A percentile compares a stretch with the other conserved stretches of the same genome.
Conservation (phyloP, 1,140 invertebrate species). For the Hermatobates lingyangjiaoensis region DNA sequence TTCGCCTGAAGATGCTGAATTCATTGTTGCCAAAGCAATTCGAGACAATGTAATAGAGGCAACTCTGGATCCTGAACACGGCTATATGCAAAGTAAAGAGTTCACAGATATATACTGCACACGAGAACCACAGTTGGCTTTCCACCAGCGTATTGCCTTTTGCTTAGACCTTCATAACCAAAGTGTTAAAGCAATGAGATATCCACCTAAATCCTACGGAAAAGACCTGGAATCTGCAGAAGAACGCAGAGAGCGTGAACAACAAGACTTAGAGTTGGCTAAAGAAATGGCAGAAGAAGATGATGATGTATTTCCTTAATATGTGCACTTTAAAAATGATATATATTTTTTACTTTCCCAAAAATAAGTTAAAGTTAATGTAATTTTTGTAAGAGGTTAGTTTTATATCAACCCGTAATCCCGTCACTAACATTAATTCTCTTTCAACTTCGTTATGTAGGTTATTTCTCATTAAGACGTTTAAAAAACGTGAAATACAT, state of each 20-base stretch:
- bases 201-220: constrained; percentile 96
- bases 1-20: constrained; percentile 93
- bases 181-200: constrained; percentile 95
- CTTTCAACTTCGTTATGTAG: no score
- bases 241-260: constrained; percentile 84
- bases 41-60: constrained; percentile 97
- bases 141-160: constrained; percentile 94
- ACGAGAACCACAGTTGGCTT: constrained; percentile 85
- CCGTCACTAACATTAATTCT: no score
- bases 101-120: constrained; percentile 95
- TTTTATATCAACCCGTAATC: no score
- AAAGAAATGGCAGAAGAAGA: constrained; percentile 99
- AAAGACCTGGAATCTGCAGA: constrained; percentile 96
- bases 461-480: no score
- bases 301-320: constrained; percentile 69
- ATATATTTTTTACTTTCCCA: background rate
- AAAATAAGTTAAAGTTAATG: constrained; percentile 3
- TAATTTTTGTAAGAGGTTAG: no score
- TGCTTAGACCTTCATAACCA: constrained; percentile 96
- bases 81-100: constrained; percentile 94
- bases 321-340: background rate
- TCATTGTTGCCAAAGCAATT: constrained; percentile 99
- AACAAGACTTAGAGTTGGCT: constrained; percentile 91
- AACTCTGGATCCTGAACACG: constrained; percentile 81
- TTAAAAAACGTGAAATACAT: no score